Evolutionary conservation across 2,888 invertebrate genomes (phyloP), one percentile per base, ranked within the genome.

Genomic region (Apodemia mormo): DNA sequence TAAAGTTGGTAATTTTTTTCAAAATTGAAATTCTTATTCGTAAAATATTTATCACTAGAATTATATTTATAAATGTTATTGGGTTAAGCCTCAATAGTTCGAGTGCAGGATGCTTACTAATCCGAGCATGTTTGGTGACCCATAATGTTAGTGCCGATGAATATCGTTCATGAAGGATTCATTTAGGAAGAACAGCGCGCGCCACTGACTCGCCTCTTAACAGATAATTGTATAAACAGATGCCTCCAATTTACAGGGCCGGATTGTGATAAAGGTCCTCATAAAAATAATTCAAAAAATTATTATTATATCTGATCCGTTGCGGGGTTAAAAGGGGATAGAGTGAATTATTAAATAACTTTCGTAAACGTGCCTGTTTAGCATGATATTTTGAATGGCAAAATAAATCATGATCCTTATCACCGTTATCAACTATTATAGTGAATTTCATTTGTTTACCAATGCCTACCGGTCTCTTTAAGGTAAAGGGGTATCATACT

Each of bases 221-320:
- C 88, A 86, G 90, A 92, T 92, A 92, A 93, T 92, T 93, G 90
- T 90, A 92, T 92, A 90, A 93, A 92, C 92, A 93, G 92, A 93
- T 93, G 92, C 87, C 87, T 87, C 81, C 81, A 79, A 79, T 83
- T 80, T 74, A 71, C 88, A 86, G 92, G 81, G 78, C 71, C 81
- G 89, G 22, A 90, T 71, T 76, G 12, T 56, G 1, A 64, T 14
- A 40, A 58, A 30, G 30, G n/a, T 1, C 22, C 45, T 68, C 33
- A n/a, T 37, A n/a, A 12, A 52, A 43, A 40, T 29, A 14, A 5
- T 64, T 2, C 2, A 5, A 66, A 49, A 12, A 30, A 66, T 8
- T 56, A 43, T 43, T 1, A 43, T 3, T 43, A 56, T 37, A 5
- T 37, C 37, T 22, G 22, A 37, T 37, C 33, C 33, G n/a, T n/a